phyloP scores from a whole-genome alignment of 2,888 invertebrate species.

The Euzophera pinguis region DNA sequence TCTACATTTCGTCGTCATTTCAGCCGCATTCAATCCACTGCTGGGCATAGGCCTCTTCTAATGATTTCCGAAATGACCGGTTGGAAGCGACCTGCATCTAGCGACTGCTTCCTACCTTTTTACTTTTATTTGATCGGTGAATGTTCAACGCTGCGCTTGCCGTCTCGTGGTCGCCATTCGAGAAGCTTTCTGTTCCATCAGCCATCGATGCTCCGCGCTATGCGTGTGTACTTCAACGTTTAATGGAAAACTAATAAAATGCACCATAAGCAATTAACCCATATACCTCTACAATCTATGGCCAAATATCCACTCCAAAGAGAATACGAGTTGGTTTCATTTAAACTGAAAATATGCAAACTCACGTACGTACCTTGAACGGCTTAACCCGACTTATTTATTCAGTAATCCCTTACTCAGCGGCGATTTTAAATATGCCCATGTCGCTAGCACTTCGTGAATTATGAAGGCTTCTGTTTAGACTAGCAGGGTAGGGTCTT shows the following conservation, averaged over 20 bases:
- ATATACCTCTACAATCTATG: not conserved
- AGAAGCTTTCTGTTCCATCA: too few relatives aligned
- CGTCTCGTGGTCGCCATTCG: too few relatives aligned
- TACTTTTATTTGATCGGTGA: too few relatives aligned
- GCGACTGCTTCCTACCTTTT: too few relatives aligned
- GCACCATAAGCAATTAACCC: not conserved
- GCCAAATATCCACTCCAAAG: not conserved
- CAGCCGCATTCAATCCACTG: too few relatives aligned
- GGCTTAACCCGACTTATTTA: conserved; percentile 35
- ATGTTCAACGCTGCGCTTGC: too few relatives aligned
- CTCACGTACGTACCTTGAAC: conserved; percentile 33
- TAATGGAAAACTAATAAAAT: not conserved
- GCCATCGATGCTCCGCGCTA: too few relatives aligned
- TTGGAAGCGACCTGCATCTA: too few relatives aligned
- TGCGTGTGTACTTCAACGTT: too few relatives aligned
- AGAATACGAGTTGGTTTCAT: not conserved
- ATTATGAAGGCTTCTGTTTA: conserved; percentile 7
- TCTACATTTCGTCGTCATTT: too few relatives aligned
- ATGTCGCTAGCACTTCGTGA: conserved; percentile 16
- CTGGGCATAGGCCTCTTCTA: too few relatives aligned
- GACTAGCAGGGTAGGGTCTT: not conserved
- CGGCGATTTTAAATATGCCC: conserved; percentile 26
- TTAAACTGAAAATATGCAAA: conserved; percentile 20
- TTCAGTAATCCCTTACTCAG: conserved; percentile 45
- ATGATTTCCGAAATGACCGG: too few relatives aligned